These are phyloP conservation scores for Heterodera schachtii DNA, from an alignment of 1,140 invertebrate species.

Conservation along the genomic window DNA sequence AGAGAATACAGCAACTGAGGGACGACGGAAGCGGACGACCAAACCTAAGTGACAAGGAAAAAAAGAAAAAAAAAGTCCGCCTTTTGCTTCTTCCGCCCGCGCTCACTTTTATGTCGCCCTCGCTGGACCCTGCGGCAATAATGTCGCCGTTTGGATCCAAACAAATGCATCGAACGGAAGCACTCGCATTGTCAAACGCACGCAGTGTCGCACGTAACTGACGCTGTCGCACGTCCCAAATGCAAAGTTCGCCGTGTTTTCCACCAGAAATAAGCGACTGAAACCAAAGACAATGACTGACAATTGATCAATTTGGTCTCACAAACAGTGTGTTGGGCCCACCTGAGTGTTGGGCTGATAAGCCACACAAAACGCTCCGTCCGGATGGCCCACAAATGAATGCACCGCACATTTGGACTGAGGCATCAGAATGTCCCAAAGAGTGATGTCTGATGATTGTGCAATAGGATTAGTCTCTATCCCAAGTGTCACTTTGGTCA, in stretches of 20 bases:
- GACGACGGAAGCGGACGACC: constrained; percentile 76
- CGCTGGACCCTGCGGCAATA: constrained; percentile 94
- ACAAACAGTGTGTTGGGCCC: too few relatives aligned
- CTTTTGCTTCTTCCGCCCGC: constrained; percentile 20
- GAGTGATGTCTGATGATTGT: constrained; percentile 75
- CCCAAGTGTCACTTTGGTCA: constrained; percentile 73
- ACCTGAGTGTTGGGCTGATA: constrained; percentile 61
- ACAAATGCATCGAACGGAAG: constrained; percentile 86
- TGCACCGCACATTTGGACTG: constrained; percentile 86
- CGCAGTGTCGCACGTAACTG: constrained; percentile 81
- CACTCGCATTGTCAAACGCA: constrained; percentile 66
- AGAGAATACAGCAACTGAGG: constrained; percentile 84
- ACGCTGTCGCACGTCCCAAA: constrained; percentile 79
- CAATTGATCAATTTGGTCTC: too few relatives aligned
- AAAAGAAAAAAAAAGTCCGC: background rate
- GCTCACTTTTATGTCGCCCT: constrained; percentile 95
- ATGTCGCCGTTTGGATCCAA: constrained; percentile 91
- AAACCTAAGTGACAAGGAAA: constrained; percentile 74
- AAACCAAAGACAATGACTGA: constrained; percentile 18
- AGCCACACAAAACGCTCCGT: constrained; percentile 59
- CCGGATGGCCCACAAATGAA: constrained; percentile 57
- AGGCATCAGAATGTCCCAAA: constrained; percentile 97
- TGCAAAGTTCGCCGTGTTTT: constrained; percentile 90
- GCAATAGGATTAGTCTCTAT: background rate
- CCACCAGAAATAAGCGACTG: constrained; percentile 80